Base-by-base conservation (phyloP, 2,797 vertebrate species). In the Sebastes minor region DNA sequence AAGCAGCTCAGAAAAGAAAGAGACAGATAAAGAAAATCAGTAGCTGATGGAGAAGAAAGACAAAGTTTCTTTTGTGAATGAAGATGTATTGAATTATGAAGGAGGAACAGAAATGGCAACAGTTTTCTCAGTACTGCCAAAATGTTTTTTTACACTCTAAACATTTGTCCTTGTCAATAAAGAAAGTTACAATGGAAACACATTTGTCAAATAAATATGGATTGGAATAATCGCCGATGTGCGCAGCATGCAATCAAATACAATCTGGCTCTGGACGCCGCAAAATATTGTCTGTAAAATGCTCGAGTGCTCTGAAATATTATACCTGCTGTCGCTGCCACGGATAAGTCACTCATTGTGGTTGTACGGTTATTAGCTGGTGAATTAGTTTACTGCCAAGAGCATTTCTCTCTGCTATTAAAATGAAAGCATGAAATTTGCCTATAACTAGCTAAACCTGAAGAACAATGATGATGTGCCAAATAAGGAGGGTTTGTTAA, bases 381-480 rank as follows among this genome's bases (percentile, higher is more conserved):
- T 75, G 32, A 57, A 66, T 68, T 65, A 76, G 4, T 72, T 49
- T 4, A 56, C 64, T 78, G 77, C 74, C 74, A 83, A 60, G 27
- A 52, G 7, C 28, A 60, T 75, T 72, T 66, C 59, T 72, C 68
- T 72, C 56, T 59, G 32, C 65, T 72, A 68, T 25, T 11, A 11
- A 68, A 72, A 82, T 59, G 23, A 76, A 84, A 71, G 59, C 69
- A 71, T 30, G 25, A 72, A 46, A 88, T 79, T 52, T 75, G 59
- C 18, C 38, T 23, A 25, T 49, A 81, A 86, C 60, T 25, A 32
- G 60, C 30, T 32, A 60, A 82, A 90, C 65, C 52, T 35, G 57
- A 57, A 75, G 23, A 64, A 74, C 9, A 78, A 55, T 18, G 71
- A 59, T 7, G 38, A 52, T 5, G 28, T 59, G 59, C 30, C 22